Conservation (phyloP, 2,888 invertebrate genomes). For the Asteroscopus sphinx region DNA sequence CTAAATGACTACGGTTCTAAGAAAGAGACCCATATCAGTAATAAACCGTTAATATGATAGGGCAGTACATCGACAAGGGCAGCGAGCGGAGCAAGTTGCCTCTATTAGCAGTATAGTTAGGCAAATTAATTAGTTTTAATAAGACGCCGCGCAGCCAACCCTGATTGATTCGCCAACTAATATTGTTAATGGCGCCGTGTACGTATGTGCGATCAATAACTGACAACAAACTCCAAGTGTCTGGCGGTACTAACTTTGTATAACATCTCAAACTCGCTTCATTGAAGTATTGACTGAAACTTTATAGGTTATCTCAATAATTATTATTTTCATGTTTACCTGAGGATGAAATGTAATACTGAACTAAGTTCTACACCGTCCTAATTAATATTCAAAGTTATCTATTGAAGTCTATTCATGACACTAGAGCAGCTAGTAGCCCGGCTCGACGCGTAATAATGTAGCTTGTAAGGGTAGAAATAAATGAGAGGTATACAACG, state of each 20-base stretch:
- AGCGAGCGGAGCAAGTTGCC: neutral
- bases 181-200: neutral
- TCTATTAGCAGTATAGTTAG: slow-evolving; percentile 3
- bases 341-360: no score
- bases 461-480: no score
- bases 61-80: neutral
- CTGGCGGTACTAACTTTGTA: slow-evolving; percentile 8
- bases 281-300: slow-evolving; percentile 8
- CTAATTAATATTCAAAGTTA: no score
- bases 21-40: no score
- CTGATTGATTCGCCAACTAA: neutral
- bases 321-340: no score
- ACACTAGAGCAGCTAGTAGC: no score
- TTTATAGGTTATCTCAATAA: slow-evolving; percentile 11
- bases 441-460: no score
- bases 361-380: no score
- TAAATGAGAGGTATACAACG: no score
- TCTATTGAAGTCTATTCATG: no score
- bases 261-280: slow-evolving; percentile 5
- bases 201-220: slow-evolving; percentile 7
- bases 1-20: no score
- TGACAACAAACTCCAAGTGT: slow-evolving; percentile 4
- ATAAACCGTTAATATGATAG: neutral
- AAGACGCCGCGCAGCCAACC: neutral
- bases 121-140: slow-evolving; percentile 16